phyloP scores from a whole-genome alignment of 2,797 vertebrate genomes.

The Gymnothorax reevesii region DNA sequence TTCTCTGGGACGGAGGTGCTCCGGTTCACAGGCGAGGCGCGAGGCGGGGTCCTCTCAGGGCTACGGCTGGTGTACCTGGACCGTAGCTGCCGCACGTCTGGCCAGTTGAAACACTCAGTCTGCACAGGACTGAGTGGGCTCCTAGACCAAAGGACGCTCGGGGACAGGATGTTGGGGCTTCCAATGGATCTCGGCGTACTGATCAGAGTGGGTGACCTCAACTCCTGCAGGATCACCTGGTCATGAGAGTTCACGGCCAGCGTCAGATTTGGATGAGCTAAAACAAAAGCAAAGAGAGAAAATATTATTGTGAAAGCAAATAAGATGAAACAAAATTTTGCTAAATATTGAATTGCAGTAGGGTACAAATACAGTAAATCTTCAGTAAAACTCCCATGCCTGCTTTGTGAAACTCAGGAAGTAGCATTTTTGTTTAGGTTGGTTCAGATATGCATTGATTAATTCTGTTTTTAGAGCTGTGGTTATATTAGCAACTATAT shows the following conservation, averaged over 20 bases:
- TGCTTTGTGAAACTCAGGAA: too few species aligned
- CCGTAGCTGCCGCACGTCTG: conserved; percentile 84
- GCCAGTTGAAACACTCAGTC: conserved; percentile 83
- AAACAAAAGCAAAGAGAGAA: conserved; percentile 38
- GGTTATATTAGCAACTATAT: too few species aligned
- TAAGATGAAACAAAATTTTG: conserved; percentile 5
- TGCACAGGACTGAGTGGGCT: conserved; percentile 73
- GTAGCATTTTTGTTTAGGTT: too few species aligned
- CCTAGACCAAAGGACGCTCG: conserved; percentile 37
- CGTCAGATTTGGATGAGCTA: conserved; percentile 72
- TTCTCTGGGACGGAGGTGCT: conserved; percentile 72
- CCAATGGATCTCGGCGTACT: conserved; percentile 51
- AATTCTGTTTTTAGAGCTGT: too few species aligned
- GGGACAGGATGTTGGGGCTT: conserved; percentile 58
- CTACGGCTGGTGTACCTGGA: conserved; percentile 71
- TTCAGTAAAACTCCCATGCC: too few species aligned
- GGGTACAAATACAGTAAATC: too few species aligned
- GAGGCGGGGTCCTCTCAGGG: conserved; percentile 27
- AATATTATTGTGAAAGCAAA: not conserved
- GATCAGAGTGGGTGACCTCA: conserved; percentile 60
- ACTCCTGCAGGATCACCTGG: conserved; percentile 65
- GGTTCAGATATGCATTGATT: too few species aligned
- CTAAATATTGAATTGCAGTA: not conserved
- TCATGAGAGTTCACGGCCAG: conserved; percentile 60
- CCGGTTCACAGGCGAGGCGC: conserved; percentile 49